Evolutionary conservation across 1,140 invertebrate genomes (phyloP), one percentile per base, ranked within the genome.

Genomic region (Drosophila azteca): DNA sequence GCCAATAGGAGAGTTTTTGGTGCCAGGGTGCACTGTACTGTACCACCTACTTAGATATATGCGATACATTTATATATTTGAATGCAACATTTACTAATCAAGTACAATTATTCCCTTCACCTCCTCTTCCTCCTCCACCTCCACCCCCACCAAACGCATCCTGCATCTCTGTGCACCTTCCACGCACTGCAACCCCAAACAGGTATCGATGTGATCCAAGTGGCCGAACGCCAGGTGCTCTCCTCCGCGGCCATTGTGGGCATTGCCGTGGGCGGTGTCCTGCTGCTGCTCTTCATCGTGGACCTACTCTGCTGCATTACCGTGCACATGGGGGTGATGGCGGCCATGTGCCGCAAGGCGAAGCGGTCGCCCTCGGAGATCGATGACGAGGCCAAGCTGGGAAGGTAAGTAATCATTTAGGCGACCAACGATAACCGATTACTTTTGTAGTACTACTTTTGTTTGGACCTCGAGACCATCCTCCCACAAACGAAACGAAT

Each of bases 381-480:
- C 71, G 96, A 96, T 58, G 96, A 96, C 26, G 96, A 96, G 92
- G 93, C 95, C 0, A 96, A 96, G 92, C 92, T 96, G 41, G 95
- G 95, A 93, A 96, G 96, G 96, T 97, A 94, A 92, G 92, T 52
- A 20, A 39, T 11, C 31, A 9, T 9, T 11, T 3, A 4, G 31
- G 31, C 31, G 31, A 39, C 13, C 35, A 5, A 4, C 35, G 9
- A 39, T 11, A 39, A 1, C 11, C 35, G 11, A 13, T 13, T 13
- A 39, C 35, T 35, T 69, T 20, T 55, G 26, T 69, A 13, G 44
- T 67, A 48, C 35, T n/a, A 41, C 13, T 58, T 44, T 57, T 69
- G 15, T 49, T 57, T 69, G 35, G 41, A 45, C 24, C 26, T 26
- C 20, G 31, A 50, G 35, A 54, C 44, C 13, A 39, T 39, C 35